Percentiles rank a stretch among this genome's conserved stretches.
Evolutionary conservation across 1,140 invertebrate genomes (phyloP).

Genomic region (Tyrophagus putrescentiae): DNA sequence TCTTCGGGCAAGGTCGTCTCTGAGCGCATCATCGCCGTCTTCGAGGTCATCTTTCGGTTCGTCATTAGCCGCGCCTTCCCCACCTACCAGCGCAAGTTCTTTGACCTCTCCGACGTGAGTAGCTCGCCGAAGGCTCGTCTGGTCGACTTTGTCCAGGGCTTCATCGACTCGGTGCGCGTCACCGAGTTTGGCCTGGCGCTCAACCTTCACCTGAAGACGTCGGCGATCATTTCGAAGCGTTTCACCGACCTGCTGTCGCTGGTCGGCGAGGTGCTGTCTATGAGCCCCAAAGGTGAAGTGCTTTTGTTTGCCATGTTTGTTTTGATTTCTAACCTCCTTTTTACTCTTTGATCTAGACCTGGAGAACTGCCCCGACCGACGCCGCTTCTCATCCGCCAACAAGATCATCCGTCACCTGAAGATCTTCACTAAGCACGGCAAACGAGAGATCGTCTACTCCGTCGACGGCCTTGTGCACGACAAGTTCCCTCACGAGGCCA

Average conservation of each 20-base stretch:
- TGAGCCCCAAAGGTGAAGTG: neutral
- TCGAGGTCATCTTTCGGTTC: slow-evolving; percentile 6
- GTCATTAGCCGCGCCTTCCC: neutral
- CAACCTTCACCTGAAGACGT: slow-evolving; percentile 1
- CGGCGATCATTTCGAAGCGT: neutral
- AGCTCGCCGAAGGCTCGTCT: neutral
- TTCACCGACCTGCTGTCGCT: neutral
- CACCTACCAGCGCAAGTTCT: slow-evolving; percentile 2
- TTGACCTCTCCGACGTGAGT: neutral
- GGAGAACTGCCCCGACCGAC: too few species aligned
- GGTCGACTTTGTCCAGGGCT: slow-evolving; percentile 6
- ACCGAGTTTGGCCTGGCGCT: slow-evolving; percentile 2
- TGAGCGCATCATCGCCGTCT: neutral
- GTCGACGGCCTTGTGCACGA: neutral
- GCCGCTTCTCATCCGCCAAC: too few species aligned
- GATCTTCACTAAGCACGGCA: slow-evolving; percentile 4
- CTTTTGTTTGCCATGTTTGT: too few species aligned
- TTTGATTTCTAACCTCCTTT: too few species aligned
- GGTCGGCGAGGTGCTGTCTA: neutral
- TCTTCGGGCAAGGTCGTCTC: neutral
- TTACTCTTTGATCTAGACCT: too few species aligned
- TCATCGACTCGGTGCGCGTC: neutral
- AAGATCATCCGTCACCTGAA: slow-evolving; percentile 2
- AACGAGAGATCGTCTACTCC: neutral
- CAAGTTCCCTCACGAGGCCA: neutral